Evolutionary conservation across 2,113 vertebrate genomes (phyloP).

Genomic region (Haemorhous mexicanus): DNA sequence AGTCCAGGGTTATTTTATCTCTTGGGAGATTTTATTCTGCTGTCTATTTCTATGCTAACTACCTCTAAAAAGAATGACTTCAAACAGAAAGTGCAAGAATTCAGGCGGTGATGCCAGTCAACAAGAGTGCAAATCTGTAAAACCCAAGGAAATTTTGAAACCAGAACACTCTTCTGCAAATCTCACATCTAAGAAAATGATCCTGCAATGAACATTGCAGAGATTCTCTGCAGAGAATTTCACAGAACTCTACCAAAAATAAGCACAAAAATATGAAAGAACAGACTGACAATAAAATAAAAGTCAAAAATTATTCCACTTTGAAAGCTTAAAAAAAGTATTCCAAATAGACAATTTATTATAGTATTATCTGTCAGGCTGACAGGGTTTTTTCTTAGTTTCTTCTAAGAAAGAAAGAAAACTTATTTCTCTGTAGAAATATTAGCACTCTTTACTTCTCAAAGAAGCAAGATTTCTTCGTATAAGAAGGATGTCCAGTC

Average conservation of each 20-base stretch:
- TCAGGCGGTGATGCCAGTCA: neutral
- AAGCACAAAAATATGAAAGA: neutral
- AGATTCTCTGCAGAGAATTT: neutral
- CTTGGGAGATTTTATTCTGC: neutral
- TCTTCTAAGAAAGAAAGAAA: neutral
- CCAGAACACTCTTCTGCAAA: accelerated
- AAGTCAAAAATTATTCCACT: neutral
- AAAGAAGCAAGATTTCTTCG: neutral
- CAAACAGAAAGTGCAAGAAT: neutral
- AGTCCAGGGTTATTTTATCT: neutral
- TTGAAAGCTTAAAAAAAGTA: neutral
- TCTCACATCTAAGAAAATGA: neutral
- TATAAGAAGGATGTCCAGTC: neutral
- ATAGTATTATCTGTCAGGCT: neutral
- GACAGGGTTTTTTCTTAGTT: neutral
- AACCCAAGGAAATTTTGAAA: neutral
- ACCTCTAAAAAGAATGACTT: neutral
- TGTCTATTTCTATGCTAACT: neutral
- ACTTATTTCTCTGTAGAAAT: neutral
- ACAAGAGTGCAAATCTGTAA: neutral
- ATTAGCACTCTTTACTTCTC: neutral
- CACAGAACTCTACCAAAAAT: neutral
- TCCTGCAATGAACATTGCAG: neutral
- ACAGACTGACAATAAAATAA: neutral
- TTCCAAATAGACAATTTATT: neutral